Conservation (phyloP, 2,113 vertebrate genomes). For the Sialia sialis region DNA sequence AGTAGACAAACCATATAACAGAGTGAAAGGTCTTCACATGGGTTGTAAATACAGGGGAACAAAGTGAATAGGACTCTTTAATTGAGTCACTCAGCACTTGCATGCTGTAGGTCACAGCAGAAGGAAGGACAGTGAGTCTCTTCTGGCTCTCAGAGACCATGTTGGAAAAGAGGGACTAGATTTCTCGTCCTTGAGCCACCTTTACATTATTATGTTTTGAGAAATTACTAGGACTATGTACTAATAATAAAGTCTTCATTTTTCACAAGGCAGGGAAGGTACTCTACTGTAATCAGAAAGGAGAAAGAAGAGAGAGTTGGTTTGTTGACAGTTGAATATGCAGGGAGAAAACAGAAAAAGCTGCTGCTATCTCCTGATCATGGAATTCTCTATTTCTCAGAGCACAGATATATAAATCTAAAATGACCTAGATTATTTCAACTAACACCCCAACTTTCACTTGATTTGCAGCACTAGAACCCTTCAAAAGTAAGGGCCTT, state of each 20-base stretch:
- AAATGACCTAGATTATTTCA: not conserved
- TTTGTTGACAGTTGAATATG: not conserved
- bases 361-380: not conserved
- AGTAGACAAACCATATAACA: not conserved
- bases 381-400: not conserved
- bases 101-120: not conserved
- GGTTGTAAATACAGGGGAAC: not conserved
- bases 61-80: not conserved
- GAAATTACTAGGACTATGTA: not conserved
- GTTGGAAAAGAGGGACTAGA: not conserved
- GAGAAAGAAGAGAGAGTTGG: not conserved
- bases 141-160: not conserved
- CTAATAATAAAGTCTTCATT: not conserved
- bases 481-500: not conserved
- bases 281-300: not conserved
- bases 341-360: not conserved
- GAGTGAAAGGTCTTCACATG: not conserved
- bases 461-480: not conserved
- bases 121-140: not conserved
- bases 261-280: not conserved
- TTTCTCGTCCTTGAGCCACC: not conserved
- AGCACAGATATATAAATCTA: not conserved
- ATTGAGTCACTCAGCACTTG: not conserved
- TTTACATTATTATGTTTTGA: not conserved
- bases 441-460: not conserved